Conservation (phyloP, 2,113 vertebrate genomes). For the Ophiodon elongatus region DNA sequence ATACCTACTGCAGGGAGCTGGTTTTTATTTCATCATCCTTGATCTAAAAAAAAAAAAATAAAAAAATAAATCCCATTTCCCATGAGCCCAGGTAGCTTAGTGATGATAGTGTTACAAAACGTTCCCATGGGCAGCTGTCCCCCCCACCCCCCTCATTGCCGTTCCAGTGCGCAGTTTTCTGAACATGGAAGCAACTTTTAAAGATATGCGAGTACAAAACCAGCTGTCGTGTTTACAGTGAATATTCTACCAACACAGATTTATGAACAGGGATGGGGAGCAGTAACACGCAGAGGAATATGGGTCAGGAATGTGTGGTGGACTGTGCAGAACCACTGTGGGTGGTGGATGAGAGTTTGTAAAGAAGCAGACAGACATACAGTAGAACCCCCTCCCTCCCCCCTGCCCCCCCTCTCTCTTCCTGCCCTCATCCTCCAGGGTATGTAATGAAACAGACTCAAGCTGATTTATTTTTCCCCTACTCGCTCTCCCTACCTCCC, state of each 20-base stretch:
- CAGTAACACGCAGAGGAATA: constrained; percentile 59
- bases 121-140: constrained; percentile 16
- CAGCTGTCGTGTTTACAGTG: constrained; percentile 31
- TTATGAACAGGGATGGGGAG: constrained; percentile 31
- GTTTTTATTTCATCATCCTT: constrained; percentile 24
- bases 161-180: neutral
- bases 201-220: constrained; percentile 44
- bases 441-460: constrained; percentile 42
- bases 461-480: neutral
- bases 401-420: constrained; percentile 13
- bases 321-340: constrained; percentile 54
- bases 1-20: neutral
- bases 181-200: constrained; percentile 27
- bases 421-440: constrained; percentile 42
- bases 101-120: constrained; percentile 31
- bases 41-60: neutral
- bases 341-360: constrained; percentile 53
- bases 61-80: constrained; percentile 22
- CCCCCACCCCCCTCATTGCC: neutral
- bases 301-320: constrained; percentile 68
- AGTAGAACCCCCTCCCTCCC: constrained; percentile 24
- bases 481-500: neutral
- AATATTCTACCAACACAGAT: constrained; percentile 49
- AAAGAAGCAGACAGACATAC: constrained; percentile 27
- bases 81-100: constrained; percentile 51